phyloP scores from a whole-genome alignment of 1,140 invertebrate species.

The Drosophila virilis region DNA sequence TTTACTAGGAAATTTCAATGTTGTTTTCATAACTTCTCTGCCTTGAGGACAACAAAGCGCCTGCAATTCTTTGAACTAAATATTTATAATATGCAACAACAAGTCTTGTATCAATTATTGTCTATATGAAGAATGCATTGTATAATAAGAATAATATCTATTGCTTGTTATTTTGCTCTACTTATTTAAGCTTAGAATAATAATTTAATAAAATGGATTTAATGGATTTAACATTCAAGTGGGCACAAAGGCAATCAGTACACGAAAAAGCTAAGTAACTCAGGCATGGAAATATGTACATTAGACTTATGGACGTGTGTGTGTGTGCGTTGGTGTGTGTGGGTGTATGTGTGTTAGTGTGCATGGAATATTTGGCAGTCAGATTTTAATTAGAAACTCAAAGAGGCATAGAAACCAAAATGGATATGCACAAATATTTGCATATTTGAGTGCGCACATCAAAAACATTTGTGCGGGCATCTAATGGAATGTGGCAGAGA shows the following conservation, averaged over 20 bases:
- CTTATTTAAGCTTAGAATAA: background rate
- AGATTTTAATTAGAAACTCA: conserved; percentile 71
- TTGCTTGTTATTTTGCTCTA: conserved; percentile 6
- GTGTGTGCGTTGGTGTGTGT: background rate
- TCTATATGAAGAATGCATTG: too few relatives aligned
- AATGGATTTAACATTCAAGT: background rate
- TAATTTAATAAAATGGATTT: background rate
- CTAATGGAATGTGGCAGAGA: conserved; percentile 30
- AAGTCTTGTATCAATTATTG: too few relatives aligned
- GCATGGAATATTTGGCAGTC: conserved; percentile 61
- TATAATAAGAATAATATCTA: background rate
- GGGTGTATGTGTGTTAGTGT: conserved; percentile 13
- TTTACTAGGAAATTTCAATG: too few relatives aligned
- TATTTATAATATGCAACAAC: too few relatives aligned
- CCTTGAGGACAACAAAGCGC: too few relatives aligned
- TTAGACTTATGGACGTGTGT: background rate
- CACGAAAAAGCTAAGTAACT: conserved; percentile 32
- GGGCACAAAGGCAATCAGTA: conserved; percentile 3
- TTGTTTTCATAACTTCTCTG: too few relatives aligned
- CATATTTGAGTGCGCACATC: conserved; percentile 72
- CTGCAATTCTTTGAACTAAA: too few relatives aligned
- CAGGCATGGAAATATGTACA: conserved; percentile 39
- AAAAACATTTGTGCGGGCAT: conserved; percentile 67
- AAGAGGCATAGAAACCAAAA: conserved; percentile 37
- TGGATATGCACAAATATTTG: conserved; percentile 77